phyloP scores from a whole-genome alignment of 2,797 vertebrate genomes.

The Hybognathus amarus region DNA sequence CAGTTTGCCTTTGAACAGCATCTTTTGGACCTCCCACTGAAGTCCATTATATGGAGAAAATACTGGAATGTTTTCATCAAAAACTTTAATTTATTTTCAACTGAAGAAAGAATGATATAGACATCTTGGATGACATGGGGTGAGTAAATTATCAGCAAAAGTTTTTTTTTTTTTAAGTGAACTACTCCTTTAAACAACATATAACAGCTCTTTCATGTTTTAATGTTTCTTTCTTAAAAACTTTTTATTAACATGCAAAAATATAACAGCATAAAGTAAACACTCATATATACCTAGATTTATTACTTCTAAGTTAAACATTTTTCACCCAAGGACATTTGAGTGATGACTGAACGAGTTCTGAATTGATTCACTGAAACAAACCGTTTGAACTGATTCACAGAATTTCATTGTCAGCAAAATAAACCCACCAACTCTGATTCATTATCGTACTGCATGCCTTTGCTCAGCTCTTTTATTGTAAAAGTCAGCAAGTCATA shows the following conservation, averaged over 20 bases:
- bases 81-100: no score
- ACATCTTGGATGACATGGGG: no score
- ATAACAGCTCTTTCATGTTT: neutral
- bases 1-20: no score
- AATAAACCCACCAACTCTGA: neutral
- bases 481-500: neutral
- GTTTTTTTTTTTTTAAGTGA: no score
- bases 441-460: neutral
- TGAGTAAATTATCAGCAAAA: no score
- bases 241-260: neutral
- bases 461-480: conserved; percentile 14
- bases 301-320: neutral
- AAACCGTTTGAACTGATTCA: neutral
- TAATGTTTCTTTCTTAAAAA: neutral
- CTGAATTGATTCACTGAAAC: neutral
- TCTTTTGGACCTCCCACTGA: no score
- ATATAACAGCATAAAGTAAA: neutral
- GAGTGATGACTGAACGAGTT: neutral
- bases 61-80: no score
- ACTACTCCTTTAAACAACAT: neutral
- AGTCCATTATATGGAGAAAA: no score
- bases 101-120: no score
- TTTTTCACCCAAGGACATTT: neutral
- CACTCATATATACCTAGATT: neutral
- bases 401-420: neutral